phyloP scores from a whole-genome alignment of 2,113 vertebrate species.

The Okapia johnstoni region DNA sequence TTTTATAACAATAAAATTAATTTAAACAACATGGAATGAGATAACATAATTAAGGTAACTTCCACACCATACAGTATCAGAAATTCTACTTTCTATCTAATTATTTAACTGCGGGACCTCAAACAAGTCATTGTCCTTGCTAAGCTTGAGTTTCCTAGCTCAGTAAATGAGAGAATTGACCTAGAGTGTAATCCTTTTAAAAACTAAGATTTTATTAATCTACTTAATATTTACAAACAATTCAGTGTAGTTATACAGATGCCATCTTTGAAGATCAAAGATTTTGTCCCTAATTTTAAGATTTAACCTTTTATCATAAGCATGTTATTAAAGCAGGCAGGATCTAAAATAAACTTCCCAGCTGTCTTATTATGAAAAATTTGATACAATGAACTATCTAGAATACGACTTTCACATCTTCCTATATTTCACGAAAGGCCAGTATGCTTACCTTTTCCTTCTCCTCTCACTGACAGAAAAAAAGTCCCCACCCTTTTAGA shows the following conservation, averaged over 20 bases:
- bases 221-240: not conserved
- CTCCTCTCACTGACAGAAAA: not conserved
- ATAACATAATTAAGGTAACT: not conserved
- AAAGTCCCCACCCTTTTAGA: not conserved
- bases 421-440: not conserved
- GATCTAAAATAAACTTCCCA: not conserved
- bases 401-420: not conserved
- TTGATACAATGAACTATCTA: not conserved
- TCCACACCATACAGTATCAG: not conserved
- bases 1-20: conserved; percentile 2
- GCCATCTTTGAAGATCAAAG: not conserved
- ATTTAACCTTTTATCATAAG: not conserved
- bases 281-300: not conserved
- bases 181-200: not conserved
- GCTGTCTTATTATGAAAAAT: not conserved
- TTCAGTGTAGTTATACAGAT: not conserved
- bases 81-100: not conserved
- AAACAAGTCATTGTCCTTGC: not conserved
- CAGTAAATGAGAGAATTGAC: not conserved
- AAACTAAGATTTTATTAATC: not conserved
- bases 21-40: not conserved
- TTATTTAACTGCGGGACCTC: not conserved
- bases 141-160: not conserved
- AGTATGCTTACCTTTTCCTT: not conserved
- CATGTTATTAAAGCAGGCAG: not conserved